Evolutionary conservation across 1,140 invertebrate species (phyloP), one percentile per base, ranked within the genome.

Genomic region (Euglossa dilemma): DNA sequence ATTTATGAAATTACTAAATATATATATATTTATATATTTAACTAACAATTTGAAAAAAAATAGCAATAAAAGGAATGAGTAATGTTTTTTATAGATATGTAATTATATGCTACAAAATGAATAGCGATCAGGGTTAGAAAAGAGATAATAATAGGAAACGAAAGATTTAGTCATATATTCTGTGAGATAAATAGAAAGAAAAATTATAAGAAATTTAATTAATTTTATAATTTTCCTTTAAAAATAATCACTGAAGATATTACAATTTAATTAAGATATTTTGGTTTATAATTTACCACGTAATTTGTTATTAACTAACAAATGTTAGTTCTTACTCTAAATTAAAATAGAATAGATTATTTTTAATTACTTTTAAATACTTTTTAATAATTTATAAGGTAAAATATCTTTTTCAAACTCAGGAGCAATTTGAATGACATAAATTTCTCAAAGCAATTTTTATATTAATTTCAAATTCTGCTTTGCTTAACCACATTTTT

Each of bases 21-120:
- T 63, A 67, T 66, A 67, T 67, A 67, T 67, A 45, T 67, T 45
- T 67, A 45, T 67, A 45, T 67, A 67, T 67, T 7, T 67, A 67
- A n/a, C 43, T 64, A 23, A 45, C 20, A 43, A 14, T 66, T 43
- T 43, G 63, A 66, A 12, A 50, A 12, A 50, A 23, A 12, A 64
- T 64, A 64, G 63, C 63, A 66, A 66, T 66, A 43, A 43, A 36
- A 66, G 25, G 16, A 18, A 43, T 23, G 63, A 43, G 20, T 66
- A 66, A 6, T 23, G 63, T 66, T 66, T 66, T 66, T 66, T 28
- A 61, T 28, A 28, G 25, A 14, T 28, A 61, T 28, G 14, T 61
- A 36, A 63, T 63, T 63, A 63, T 61, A 61, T 61, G 4, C 59
- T 25, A 7, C 20, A 28, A 61, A 25, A 11, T 14, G 59, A 61